Evolutionary conservation across 1,140 invertebrate species (phyloP).

Genomic region (Stegodyphus dumicola): DNA sequence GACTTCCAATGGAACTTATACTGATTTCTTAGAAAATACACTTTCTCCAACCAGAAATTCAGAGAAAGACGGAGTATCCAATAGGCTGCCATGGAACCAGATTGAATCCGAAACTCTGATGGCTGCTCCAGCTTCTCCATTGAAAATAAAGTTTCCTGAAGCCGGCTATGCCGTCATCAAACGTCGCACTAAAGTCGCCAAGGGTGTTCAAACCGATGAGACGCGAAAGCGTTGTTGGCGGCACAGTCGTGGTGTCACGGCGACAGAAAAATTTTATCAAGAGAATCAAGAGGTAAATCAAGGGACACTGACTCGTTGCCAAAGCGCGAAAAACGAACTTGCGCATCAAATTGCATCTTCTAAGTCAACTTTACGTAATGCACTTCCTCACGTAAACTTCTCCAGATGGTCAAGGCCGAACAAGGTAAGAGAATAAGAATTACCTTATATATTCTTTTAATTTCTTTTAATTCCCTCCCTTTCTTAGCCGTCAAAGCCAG

Average conservation of each 20-base stretch:
- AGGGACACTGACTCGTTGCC: not conserved
- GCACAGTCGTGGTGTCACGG: not conserved
- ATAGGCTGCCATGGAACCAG: not conserved
- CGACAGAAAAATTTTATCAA: not conserved
- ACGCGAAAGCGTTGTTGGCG: not conserved
- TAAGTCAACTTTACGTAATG: not conserved
- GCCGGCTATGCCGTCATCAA: not conserved
- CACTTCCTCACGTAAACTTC: not conserved
- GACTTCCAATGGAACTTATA: not conserved
- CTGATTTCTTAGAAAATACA: not conserved
- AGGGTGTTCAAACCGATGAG: slow-evolving; percentile 1
- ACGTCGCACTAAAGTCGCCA: slow-evolving; percentile 4
- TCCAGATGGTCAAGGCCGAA: not conserved
- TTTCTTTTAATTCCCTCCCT: too few relatives aligned
- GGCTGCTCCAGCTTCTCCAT: not conserved
- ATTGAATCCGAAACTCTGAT: not conserved
- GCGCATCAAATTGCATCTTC: not conserved
- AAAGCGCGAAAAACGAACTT: not conserved
- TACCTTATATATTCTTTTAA: too few relatives aligned
- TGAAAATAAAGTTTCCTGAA: not conserved
- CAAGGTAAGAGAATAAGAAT: not conserved
- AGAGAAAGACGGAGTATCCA: not conserved
- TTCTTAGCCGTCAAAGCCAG: too few relatives aligned
- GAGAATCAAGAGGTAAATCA: not conserved
- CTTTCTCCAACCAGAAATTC: not conserved